These are phyloP conservation scores for Caenorhabditis angaria DNA, from an alignment of 2,888 invertebrate genomes.

Conservation along the genomic window DNA sequence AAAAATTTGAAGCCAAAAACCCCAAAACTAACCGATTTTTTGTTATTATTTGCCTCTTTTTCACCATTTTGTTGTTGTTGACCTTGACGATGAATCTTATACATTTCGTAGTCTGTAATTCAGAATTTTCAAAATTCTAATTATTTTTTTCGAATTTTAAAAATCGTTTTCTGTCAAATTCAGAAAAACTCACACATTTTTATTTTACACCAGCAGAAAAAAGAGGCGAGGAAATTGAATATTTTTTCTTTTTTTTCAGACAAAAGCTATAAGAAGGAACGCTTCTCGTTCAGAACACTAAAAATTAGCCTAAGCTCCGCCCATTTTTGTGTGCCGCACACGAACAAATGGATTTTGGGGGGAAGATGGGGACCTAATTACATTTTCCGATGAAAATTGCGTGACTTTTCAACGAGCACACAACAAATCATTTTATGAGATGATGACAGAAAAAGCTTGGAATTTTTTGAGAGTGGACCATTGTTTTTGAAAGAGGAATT, in stretches of 20 bases:
- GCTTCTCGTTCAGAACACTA: too few species aligned
- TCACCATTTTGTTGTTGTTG: conserved; percentile 16
- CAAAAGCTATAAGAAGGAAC: not conserved
- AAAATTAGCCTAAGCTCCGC: too few species aligned
- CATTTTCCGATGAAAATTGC: not conserved
- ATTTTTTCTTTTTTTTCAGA: not conserved
- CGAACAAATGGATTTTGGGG: too few species aligned
- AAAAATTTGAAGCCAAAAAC: too few species aligned
- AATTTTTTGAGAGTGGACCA: too few species aligned
- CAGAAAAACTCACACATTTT: not conserved
- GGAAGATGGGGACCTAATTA: not conserved
- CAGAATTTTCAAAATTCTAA: not conserved
- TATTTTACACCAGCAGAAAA: not conserved
- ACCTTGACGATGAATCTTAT: conserved; percentile 54
- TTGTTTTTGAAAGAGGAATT: too few species aligned
- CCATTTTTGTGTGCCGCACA: too few species aligned
- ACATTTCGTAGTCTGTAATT: conserved; percentile 56
- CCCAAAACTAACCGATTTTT: too few species aligned
- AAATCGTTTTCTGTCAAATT: too few species aligned
- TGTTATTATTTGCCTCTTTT: not conserved
- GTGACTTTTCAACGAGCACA: not conserved
- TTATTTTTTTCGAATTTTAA: not conserved
- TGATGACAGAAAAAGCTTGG: not conserved
- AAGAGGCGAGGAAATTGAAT: not conserved
- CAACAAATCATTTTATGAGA: not conserved